Percentiles rank a stretch among this genome's conserved stretches.
Evolutionary conservation across 2,113 vertebrate species (phyloP).

Genomic region (Beaufortia kweichowensis): DNA sequence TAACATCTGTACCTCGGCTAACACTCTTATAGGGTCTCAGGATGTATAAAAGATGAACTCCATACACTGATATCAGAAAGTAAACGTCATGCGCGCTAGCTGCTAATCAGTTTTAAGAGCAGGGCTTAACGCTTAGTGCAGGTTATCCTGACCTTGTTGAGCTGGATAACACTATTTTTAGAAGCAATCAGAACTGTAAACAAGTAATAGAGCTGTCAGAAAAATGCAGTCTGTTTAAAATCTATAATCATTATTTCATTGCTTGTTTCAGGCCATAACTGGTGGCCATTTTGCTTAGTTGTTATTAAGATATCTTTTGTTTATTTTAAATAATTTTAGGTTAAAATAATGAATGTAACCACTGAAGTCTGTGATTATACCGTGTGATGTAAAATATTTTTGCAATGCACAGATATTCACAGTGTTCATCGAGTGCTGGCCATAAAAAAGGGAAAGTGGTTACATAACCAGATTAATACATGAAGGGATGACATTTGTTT

Average conservation of each 20-base stretch:
- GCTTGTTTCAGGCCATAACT: neutral
- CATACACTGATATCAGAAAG: constrained; percentile 22
- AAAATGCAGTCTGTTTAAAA: neutral
- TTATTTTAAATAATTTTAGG: neutral
- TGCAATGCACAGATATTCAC: neutral
- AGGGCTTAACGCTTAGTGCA: neutral
- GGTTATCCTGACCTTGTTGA: constrained; percentile 14
- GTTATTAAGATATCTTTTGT: neutral
- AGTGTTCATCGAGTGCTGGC: constrained; percentile 12
- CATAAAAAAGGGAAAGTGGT: constrained; percentile 29
- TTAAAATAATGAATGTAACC: neutral
- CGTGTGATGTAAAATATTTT: neutral
- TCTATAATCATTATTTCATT: neutral
- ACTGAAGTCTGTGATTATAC: neutral
- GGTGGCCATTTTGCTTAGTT: neutral
- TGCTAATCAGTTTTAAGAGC: constrained; percentile 37
- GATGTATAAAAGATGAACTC: neutral
- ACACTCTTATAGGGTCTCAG: neutral
- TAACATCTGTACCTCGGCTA: too few relatives aligned
- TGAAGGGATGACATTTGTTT: neutral
- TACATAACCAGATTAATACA: constrained; percentile 61
- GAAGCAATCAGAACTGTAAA: neutral
- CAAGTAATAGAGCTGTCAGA: neutral
- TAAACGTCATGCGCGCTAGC: constrained; percentile 26
- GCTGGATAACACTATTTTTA: constrained; percentile 25